Evolutionary conservation across 2,797 vertebrate genomes (phyloP).

Genomic region (Myotis findleyi): DNA sequence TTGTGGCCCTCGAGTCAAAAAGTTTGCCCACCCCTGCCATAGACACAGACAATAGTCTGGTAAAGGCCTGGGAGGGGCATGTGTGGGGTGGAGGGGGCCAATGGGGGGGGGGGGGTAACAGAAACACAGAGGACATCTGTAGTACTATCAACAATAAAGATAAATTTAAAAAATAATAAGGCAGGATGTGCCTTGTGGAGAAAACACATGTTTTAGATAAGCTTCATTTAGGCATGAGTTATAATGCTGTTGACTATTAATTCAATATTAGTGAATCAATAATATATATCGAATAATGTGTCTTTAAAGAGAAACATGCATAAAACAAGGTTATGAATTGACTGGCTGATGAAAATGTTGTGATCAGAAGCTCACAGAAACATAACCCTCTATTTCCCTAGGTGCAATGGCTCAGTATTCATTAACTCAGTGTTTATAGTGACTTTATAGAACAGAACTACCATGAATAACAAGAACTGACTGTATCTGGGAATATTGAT

Average conservation of each 20-base stretch:
- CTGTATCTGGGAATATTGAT: not conserved
- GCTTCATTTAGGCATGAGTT: not conserved
- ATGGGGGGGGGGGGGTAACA: rapidly evolving
- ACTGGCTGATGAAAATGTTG: not conserved
- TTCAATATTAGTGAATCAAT: not conserved
- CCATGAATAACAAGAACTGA: not conserved
- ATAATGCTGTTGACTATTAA: not conserved
- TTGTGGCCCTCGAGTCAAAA: no score
- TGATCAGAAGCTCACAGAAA: constrained; percentile 21
- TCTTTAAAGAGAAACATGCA: not conserved
- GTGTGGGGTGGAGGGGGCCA: no score
- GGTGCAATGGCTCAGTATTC: not conserved
- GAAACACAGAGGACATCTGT: no score
- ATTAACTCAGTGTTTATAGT: not conserved
- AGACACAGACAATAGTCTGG: no score
- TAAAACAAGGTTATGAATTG: not conserved
- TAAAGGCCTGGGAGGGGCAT: no score
- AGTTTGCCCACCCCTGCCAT: no score
- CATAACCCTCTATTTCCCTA: not conserved
- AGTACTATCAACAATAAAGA: no score
- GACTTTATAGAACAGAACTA: not conserved
- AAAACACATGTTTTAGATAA: not conserved
- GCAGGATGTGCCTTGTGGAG: not conserved
- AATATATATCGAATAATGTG: not conserved
- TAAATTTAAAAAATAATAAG: not conserved